phyloP scores from a whole-genome alignment of 1,140 invertebrate species.

The Leptopilina boulardi region DNA sequence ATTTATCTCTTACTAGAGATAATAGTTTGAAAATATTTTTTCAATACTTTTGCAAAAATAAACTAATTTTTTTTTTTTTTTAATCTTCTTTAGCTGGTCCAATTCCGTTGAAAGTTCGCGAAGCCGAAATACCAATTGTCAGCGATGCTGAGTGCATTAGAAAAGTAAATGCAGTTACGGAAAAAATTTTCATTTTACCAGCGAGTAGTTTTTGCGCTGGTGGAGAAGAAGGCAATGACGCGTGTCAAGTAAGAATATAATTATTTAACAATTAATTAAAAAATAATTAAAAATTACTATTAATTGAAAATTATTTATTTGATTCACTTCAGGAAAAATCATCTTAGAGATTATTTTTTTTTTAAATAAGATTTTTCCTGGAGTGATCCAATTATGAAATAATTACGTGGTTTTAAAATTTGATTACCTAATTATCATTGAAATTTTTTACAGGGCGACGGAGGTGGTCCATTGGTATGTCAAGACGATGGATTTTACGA shows the following conservation, averaged over 20 bases:
- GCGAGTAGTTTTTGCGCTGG: slow-evolving; percentile 95
- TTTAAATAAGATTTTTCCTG: too few relatives aligned
- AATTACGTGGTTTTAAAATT: slow-evolving; percentile 23
- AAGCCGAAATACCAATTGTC: slow-evolving; percentile 95
- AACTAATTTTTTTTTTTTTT: too few relatives aligned
- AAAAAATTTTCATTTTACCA: slow-evolving; percentile 94
- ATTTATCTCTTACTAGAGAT: too few relatives aligned
- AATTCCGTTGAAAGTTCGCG: slow-evolving; percentile 90
- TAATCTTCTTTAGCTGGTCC: slow-evolving; percentile 84
- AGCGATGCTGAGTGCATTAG: slow-evolving; percentile 93
- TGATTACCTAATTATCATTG: slow-evolving; percentile 20
- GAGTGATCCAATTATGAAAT: not conserved
- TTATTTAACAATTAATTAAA: not conserved
- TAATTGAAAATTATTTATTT: too few relatives aligned
- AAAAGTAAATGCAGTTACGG: slow-evolving; percentile 94
- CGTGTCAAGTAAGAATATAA: slow-evolving; percentile 86
- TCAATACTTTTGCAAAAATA: too few relatives aligned
- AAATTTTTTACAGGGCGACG: slow-evolving; percentile 85
- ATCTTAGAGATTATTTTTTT: too few relatives aligned
- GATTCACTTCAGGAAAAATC: too few relatives aligned
- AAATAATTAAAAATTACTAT: not conserved
- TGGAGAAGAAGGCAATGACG: slow-evolving; percentile 93
- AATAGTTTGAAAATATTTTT: too few relatives aligned
- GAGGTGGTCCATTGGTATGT: slow-evolving; percentile 93
- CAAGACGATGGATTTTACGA: slow-evolving; percentile 95